Percentiles rank a stretch among this genome's conserved stretches.
These are phyloP conservation scores for Lagopus leucura DNA, from an alignment of 2,113 vertebrate genomes.

Conservation along the genomic window DNA sequence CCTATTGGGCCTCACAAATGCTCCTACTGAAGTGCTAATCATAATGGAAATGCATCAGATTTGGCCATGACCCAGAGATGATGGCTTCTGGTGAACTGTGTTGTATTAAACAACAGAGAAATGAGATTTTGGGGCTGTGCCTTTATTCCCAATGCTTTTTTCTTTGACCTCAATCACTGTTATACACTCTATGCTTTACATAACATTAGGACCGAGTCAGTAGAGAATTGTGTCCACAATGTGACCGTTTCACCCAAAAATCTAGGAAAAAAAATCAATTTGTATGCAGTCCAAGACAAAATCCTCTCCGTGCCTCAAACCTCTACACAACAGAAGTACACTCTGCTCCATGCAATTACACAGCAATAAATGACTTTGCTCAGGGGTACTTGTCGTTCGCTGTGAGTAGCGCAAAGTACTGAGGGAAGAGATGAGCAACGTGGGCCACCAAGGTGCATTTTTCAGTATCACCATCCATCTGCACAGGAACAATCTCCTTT, in stretches of 20 bases:
- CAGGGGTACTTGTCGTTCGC: background rate
- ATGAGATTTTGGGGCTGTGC: background rate
- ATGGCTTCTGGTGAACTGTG: background rate
- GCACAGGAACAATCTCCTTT: constrained; percentile 21
- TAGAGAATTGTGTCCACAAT: background rate
- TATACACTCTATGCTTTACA: background rate
- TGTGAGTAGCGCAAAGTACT: background rate
- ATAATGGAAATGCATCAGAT: background rate
- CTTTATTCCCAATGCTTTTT: background rate
- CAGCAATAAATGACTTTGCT: background rate
- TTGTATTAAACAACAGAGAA: background rate
- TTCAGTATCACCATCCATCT: background rate
- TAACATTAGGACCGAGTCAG: background rate
- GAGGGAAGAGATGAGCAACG: background rate
- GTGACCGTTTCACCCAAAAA: background rate
- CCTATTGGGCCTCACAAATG: background rate
- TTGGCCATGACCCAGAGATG: background rate
- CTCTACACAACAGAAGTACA: background rate
- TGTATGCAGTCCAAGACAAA: background rate
- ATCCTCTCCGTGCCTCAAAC: background rate
- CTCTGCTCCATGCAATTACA: background rate
- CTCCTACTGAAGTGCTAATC: background rate
- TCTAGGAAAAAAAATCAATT: background rate
- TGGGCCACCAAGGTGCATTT: background rate
- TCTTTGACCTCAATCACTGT: background rate